Base-by-base conservation (phyloP, 1,140 invertebrate species). In the Brachionus koreanus region DNA sequence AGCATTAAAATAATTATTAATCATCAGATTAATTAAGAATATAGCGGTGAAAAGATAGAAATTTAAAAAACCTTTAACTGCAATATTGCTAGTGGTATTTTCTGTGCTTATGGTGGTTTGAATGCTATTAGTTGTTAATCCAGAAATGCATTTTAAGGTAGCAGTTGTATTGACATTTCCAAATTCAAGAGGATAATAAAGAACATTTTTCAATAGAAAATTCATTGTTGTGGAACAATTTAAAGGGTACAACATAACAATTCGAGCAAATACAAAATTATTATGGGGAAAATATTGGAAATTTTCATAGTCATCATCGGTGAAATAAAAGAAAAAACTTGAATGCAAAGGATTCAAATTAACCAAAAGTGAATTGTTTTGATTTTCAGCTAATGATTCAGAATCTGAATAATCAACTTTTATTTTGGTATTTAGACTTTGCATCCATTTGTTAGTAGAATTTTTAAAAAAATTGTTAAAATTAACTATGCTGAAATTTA, bases 391-490 rank as follows among this genome's bases (percentile, higher is more conserved):
- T 23, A 74, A 29, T 9, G 19, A 46, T 46, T 29, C 25, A 12
- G 37, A 16, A 74, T 74, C 16, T n/a, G 39, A 46, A 42, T 46
- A 74, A 74, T 74, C 69, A 9, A 74, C 42, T 25, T 46, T 10
- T 9, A 74, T 46, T 46, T 74, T 46, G 9, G 69, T 23, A 74
- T 74, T 74, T 6, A 74, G 43, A 46, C 19, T 46, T 23, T 46
- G 39, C 69, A 74, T 74, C 69, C 69, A 74, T 74, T 74, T 74
- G 5, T 74, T 74, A 3, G 39, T 74, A 25, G 69, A 74, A 46
- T 74, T 74, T 19, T 39, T 37, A 9, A 69, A 37, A 69, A 69
- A 69, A 6, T 39, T 37, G 0, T 43, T 5, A 69, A 69, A 69
- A 7, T 69, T 69, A 0, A 69, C 16, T 39, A 69, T 69, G 23